Evolutionary conservation across 2,888 invertebrate genomes (phyloP).

Genomic region (Amphipyra tragopoginis): DNA sequence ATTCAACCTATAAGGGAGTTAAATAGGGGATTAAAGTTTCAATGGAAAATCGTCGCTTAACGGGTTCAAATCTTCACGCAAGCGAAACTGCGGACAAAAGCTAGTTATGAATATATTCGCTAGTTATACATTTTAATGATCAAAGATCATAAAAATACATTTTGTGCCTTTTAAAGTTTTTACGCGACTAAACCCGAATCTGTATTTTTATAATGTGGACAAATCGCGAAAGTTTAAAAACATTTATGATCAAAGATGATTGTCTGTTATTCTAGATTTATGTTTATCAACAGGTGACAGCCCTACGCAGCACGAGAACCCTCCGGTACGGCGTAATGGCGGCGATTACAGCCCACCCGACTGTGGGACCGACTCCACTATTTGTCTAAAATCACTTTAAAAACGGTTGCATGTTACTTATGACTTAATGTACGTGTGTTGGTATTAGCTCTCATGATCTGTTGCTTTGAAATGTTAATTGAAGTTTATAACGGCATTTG

Average conservation of each 20-base stretch:
- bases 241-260: neutral
- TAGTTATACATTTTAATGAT: too few relatives aligned
- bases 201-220: too few relatives aligned
- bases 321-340: slow-evolving; percentile 71
- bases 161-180: too few relatives aligned
- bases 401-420: slow-evolving; percentile 49
- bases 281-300: slow-evolving; percentile 27
- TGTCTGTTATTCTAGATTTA: neutral
- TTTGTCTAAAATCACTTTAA: slow-evolving; percentile 59
- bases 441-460: slow-evolving; percentile 38
- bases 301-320: slow-evolving; percentile 71
- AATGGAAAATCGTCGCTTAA: too few relatives aligned
- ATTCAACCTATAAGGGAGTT: too few relatives aligned
- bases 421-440: slow-evolving; percentile 31
- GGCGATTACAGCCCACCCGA: slow-evolving; percentile 76
- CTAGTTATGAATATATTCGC: too few relatives aligned
- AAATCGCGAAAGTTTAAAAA: too few relatives aligned
- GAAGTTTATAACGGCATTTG: slow-evolving; percentile 1
- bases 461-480: slow-evolving; percentile 7
- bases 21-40: too few relatives aligned
- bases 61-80: too few relatives aligned
- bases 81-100: too few relatives aligned
- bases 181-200: too few relatives aligned
- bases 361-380: slow-evolving; percentile 63
- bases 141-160: too few relatives aligned